Evolutionary conservation across 2,113 vertebrate species (phyloP).

Genomic region (Murina feae): DNA sequence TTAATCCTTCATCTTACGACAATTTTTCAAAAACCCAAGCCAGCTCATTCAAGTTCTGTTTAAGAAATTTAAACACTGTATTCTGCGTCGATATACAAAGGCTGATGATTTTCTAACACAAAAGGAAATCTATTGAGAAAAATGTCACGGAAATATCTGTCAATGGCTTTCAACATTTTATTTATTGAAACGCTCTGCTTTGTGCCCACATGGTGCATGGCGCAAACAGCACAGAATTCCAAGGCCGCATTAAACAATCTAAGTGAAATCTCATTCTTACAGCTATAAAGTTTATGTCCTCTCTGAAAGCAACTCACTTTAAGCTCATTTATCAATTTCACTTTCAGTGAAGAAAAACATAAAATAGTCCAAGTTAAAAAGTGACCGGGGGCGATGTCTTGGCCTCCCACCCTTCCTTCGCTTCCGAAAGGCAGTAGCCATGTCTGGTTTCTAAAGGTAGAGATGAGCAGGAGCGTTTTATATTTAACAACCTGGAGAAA

Average conservation of each 20-base stretch:
- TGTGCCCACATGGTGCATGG: neutral
- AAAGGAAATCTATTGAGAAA: constrained; percentile 47
- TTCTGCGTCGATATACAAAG: neutral
- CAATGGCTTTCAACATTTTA: constrained; percentile 16
- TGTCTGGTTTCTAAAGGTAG: constrained; percentile 62
- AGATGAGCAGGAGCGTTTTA: constrained; percentile 52
- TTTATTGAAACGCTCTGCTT: constrained; percentile 30
- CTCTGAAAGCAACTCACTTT: neutral
- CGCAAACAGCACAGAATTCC: neutral
- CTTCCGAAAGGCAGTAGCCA: constrained; percentile 42
- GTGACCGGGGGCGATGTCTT: neutral
- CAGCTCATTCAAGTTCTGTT: constrained; percentile 51
- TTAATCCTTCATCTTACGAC: constrained; percentile 63
- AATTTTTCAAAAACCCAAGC: constrained; percentile 66
- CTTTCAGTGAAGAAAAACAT: constrained; percentile 54
- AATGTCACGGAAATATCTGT: constrained; percentile 32
- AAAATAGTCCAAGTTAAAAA: constrained; percentile 22
- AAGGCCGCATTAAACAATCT: neutral
- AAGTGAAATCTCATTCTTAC: neutral
- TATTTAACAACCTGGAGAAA: neutral
- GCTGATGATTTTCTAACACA: neutral
- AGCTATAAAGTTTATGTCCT: neutral
- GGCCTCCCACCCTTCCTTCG: constrained; percentile 31
- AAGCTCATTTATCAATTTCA: constrained; percentile 57
- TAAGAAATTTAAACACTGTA: constrained; percentile 61